Evolutionary conservation across 1,140 invertebrate genomes (phyloP).

Genomic region (Armadillidium nasatum): DNA sequence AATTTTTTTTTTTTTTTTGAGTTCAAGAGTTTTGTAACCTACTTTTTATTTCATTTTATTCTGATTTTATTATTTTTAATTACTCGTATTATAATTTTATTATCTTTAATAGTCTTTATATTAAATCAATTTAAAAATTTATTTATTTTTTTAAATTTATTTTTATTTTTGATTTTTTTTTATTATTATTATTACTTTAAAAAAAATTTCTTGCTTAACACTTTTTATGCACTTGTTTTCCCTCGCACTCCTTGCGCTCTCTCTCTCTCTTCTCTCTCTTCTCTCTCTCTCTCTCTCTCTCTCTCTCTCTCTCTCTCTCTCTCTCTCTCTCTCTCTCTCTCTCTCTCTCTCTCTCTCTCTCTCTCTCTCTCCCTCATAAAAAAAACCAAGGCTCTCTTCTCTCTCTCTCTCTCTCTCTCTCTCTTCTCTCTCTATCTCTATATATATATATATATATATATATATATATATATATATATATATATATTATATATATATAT

Average conservation of each 20-base stretch:
- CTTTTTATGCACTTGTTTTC: neutral
- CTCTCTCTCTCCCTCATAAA: neutral
- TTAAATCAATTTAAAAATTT: too few relatives aligned
- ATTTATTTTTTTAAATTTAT: too few relatives aligned
- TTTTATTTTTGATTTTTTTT: too few relatives aligned
- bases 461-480: neutral
- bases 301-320: neutral
- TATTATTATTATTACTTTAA: too few relatives aligned
- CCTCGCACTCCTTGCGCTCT: neutral
- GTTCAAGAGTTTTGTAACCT: too few relatives aligned
- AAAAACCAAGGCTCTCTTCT: neutral
- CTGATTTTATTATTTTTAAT: too few relatives aligned
- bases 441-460: neutral
- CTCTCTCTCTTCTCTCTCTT: neutral
- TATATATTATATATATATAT: too few relatives aligned
- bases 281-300: neutral
- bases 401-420: conserved; percentile 2
- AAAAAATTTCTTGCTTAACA: too few relatives aligned
- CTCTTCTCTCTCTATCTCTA: neutral
- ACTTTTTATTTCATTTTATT: too few relatives aligned
- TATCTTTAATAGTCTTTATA: too few relatives aligned
- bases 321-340: neutral
- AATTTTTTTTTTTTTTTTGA: too few relatives aligned
- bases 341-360: neutral
- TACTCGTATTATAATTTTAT: too few relatives aligned